A percentile compares a stretch with the other conserved stretches of the same genome.
Conservation (phyloP, 2,888 invertebrate species). For the Lottia gigantea region DNA sequence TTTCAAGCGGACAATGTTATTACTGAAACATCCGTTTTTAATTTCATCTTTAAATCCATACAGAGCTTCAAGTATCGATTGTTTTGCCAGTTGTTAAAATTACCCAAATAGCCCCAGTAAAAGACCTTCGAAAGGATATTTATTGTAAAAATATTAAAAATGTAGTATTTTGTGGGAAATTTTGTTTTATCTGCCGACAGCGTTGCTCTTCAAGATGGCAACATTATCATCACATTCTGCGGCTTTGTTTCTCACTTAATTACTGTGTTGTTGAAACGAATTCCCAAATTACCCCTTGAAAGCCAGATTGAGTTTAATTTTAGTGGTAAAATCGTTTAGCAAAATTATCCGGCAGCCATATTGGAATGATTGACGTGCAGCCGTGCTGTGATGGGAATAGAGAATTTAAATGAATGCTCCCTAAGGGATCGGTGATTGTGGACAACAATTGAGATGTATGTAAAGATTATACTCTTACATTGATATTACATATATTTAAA, state of each 20-base stretch:
- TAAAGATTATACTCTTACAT: not conserved
- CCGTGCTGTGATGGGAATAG: not conserved
- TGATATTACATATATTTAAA: conserved; percentile 1
- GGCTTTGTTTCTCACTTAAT: not conserved
- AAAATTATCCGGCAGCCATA: not conserved
- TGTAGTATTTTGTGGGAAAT: too few species aligned
- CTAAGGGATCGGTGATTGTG: not conserved
- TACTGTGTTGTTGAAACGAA: not conserved
- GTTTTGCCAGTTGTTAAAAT: too few species aligned
- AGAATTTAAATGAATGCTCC: not conserved
- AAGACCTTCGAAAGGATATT: too few species aligned
- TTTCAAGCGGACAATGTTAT: too few species aligned
- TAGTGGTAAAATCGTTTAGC: conserved; percentile 1
- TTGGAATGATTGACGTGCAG: not conserved
- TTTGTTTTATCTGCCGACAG: too few species aligned
- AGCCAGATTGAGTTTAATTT: conserved; percentile 5
- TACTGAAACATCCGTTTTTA: too few species aligned
- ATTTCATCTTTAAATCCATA: too few species aligned
- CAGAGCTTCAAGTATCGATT: too few species aligned
- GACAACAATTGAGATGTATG: conserved; percentile 6
- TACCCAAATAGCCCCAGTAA: too few species aligned
- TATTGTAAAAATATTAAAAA: too few species aligned
- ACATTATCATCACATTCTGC: not conserved
- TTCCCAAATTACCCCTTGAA: conserved; percentile 7
- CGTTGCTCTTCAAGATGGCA: too few species aligned